phyloP scores from a whole-genome alignment of 2,113 vertebrate genomes.

The Corynorhinus townsendii region DNA sequence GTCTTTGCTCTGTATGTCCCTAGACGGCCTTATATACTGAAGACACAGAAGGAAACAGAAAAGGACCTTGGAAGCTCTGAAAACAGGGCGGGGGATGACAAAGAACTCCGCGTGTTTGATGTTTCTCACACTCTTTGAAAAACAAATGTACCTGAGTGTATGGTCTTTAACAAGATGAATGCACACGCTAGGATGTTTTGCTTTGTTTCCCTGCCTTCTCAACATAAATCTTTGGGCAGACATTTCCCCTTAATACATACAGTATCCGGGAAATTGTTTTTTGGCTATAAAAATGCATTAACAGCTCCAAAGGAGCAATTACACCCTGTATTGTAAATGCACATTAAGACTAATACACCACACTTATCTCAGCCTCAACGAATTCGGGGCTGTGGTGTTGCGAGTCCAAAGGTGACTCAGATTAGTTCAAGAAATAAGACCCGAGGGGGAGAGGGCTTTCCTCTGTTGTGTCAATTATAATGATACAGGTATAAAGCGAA shows the following conservation, averaged over 20 bases:
- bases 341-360: conserved; percentile 67
- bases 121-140: conserved; percentile 46
- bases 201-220: conserved; percentile 60
- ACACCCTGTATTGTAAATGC: conserved; percentile 63
- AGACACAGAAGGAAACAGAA: conserved; percentile 12
- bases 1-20: conserved; percentile 8
- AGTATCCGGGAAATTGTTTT: conserved; percentile 56
- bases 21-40: not conserved
- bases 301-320: conserved; percentile 77
- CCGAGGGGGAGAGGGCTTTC: not conserved
- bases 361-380: conserved; percentile 59
- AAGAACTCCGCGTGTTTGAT: conserved; percentile 42
- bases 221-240: conserved; percentile 62
- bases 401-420: conserved; percentile 52
- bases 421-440: not conserved
- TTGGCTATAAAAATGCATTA: conserved; percentile 71
- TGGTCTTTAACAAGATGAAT: conserved; percentile 58
- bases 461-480: not conserved
- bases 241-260: conserved; percentile 61
- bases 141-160: conserved; percentile 51
- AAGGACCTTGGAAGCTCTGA: not conserved
- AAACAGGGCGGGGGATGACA: conserved; percentile 18
- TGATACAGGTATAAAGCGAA: not conserved
- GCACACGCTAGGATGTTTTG: not conserved
- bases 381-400: conserved; percentile 16